Evolutionary conservation across 2,888 invertebrate genomes (phyloP).

Genomic region (Liodrosophila aerea): DNA sequence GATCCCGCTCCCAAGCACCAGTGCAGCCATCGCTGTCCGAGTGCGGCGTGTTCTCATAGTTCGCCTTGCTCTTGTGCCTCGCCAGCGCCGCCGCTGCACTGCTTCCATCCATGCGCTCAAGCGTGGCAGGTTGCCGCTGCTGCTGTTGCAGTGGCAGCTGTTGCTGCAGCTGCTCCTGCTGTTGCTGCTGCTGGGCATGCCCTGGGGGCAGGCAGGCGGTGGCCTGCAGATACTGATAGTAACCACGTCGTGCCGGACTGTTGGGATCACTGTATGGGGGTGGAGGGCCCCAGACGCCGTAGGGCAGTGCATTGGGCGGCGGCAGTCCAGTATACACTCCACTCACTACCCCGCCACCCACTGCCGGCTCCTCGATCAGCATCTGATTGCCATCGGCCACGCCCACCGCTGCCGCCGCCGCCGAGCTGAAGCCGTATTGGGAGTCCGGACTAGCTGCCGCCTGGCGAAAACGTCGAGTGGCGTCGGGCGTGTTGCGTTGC

Average conservation of each 20-base stretch:
- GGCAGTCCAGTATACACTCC: constrained; percentile 82
- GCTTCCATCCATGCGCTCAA: constrained; percentile 61
- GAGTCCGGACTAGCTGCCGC: constrained; percentile 89
- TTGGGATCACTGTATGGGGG: constrained; percentile 94
- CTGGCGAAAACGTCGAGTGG: constrained; percentile 83
- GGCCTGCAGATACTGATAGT: constrained; percentile 80
- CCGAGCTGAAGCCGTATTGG: constrained; percentile 89
- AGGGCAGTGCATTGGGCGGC: constrained; percentile 83
- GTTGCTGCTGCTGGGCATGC: constrained; percentile 55
- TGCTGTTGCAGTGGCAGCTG: constrained; percentile 36
- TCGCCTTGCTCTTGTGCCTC: constrained; percentile 72
- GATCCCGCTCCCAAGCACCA: constrained; percentile 81
- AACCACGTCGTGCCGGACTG: constrained; percentile 85
- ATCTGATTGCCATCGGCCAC: constrained; percentile 66
- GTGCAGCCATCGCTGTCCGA: constrained; percentile 82
- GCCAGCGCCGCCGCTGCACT: constrained; percentile 21
- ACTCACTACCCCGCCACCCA: constrained; percentile 39
- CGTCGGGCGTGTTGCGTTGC: constrained; percentile 84
- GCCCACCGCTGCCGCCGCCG: constrained; percentile 64
- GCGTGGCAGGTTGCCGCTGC: constrained; percentile 51
- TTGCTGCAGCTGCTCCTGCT: constrained; percentile 28
- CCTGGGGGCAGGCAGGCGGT: constrained; percentile 49
- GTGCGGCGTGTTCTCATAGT: constrained; percentile 84
- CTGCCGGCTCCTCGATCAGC: constrained; percentile 70
- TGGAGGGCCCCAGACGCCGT: constrained; percentile 92